phyloP scores from a whole-genome alignment of 30 jellyfish, hydroid and myxozoan genomes.

The Sanderia malayensis region DNA sequence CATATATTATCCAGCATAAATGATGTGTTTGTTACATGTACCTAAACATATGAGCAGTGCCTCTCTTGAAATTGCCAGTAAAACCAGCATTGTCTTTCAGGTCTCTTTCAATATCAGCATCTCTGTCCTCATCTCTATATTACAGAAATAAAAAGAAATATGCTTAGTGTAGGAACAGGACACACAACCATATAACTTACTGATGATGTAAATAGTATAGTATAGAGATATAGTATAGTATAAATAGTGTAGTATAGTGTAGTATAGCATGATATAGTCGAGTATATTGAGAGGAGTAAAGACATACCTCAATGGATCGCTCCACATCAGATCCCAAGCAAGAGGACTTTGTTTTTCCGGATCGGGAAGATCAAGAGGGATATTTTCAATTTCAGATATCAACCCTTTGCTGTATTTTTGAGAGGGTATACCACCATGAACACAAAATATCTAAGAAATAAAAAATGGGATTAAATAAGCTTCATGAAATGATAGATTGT shows the following conservation, averaged over 20 bases:
- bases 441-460: constrained; percentile 56
- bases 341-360: constrained; percentile 69
- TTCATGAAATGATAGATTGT: too few relatives aligned
- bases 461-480: too few relatives aligned
- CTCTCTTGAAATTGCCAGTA: constrained; percentile 58
- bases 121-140: constrained; percentile 50
- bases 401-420: constrained; percentile 34
- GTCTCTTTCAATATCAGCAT: constrained; percentile 47
- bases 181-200: too few relatives aligned
- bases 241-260: too few relatives aligned
- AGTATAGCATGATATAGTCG: too few relatives aligned
- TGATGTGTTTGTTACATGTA: too few relatives aligned
- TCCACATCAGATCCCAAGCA: constrained; percentile 75
- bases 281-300: too few relatives aligned
- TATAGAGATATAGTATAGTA: too few relatives aligned
- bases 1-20: too few relatives aligned
- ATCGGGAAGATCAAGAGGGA: constrained; percentile 30
- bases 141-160: too few relatives aligned
- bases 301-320: constrained; percentile 67
- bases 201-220: too few relatives aligned
- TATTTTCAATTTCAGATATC: constrained; percentile 42
- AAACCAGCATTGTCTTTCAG: constrained; percentile 52
- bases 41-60: constrained; percentile 77
- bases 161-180: too few relatives aligned
- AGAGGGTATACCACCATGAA: constrained; percentile 71